phyloP scores from a whole-genome alignment of 1,140 invertebrate genomes.

The Psilanteris sp. region DNA sequence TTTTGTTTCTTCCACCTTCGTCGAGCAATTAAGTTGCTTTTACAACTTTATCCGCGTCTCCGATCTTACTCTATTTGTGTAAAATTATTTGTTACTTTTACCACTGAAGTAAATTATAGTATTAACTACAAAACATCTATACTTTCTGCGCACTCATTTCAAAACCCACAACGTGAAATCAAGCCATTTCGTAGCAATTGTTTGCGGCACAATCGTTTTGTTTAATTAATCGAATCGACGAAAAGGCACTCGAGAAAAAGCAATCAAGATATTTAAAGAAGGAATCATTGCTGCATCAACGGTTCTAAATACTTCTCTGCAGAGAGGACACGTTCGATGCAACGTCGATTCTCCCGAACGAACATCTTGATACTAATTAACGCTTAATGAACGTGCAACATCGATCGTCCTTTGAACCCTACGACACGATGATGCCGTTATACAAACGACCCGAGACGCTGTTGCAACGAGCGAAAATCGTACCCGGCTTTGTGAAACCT shows the following conservation, averaged over 20 bases:
- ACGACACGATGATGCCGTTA: conserved; percentile 61
- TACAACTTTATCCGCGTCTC: too few relatives aligned
- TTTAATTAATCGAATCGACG: conserved; percentile 28
- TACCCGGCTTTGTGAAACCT: conserved; percentile 61
- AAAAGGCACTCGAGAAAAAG: not conserved
- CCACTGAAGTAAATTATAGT: too few relatives aligned
- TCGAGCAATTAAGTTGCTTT: too few relatives aligned
- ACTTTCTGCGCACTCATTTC: too few relatives aligned
- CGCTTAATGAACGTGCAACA: conserved; percentile 65
- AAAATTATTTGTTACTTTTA: too few relatives aligned
- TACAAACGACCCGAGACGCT: conserved; percentile 48
- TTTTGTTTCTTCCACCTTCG: too few relatives aligned
- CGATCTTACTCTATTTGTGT: too few relatives aligned
- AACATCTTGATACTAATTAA: conserved; percentile 62
- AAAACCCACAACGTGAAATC: too few relatives aligned
- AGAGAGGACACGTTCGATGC: conserved; percentile 41
- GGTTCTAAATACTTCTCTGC: conserved; percentile 31
- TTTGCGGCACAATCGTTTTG: too few relatives aligned
- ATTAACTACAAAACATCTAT: too few relatives aligned
- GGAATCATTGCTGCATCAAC: conserved; percentile 25
- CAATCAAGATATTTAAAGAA: conserved; percentile 50
- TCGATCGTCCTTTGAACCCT: conserved; percentile 63
- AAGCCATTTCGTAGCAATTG: too few relatives aligned
- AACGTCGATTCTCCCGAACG: conserved; percentile 51
- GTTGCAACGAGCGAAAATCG: conserved; percentile 63